These are phyloP conservation scores for Catharus ustulatus DNA, from an alignment of 2,797 vertebrate genomes.

Conservation along the genomic window DNA sequence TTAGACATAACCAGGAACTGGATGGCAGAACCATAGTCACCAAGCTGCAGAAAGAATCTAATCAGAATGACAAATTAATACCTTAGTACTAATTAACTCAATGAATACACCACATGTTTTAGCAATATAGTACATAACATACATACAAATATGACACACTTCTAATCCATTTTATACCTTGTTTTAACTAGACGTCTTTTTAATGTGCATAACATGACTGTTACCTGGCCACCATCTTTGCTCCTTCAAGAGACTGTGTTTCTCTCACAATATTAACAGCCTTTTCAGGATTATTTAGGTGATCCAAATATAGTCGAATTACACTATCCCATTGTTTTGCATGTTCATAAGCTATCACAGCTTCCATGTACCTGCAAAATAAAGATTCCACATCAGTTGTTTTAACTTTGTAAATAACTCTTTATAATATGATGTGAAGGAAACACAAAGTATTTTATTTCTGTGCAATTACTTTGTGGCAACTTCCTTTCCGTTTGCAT, in stretches of 20 bases:
- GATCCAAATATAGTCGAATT: slow-evolving; percentile 92
- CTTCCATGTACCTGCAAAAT: slow-evolving; percentile 88
- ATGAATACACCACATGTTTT: neutral
- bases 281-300: slow-evolving; percentile 93
- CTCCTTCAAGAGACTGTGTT: slow-evolving; percentile 94
- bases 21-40: slow-evolving; percentile 95
- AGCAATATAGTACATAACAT: neutral
- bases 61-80: slow-evolving; percentile 21
- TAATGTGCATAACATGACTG: neutral
- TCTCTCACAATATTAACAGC: slow-evolving; percentile 91
- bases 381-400: neutral
- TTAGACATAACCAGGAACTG: slow-evolving; percentile 95
- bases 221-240: slow-evolving; percentile 98
- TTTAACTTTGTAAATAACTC: neutral
- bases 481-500: neutral
- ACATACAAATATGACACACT: neutral
- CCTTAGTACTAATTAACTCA: neutral
- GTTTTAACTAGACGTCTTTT: neutral
- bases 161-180: neutral
- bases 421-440: neutral
- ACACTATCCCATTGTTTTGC: slow-evolving; percentile 94
- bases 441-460: neutral
- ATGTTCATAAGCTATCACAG: slow-evolving; percentile 89
- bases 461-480: neutral
- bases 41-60: slow-evolving; percentile 92